These are phyloP conservation scores for Drosophila melanocephala DNA, from an alignment of 2,888 invertebrate genomes.

Conservation along the genomic window DNA sequence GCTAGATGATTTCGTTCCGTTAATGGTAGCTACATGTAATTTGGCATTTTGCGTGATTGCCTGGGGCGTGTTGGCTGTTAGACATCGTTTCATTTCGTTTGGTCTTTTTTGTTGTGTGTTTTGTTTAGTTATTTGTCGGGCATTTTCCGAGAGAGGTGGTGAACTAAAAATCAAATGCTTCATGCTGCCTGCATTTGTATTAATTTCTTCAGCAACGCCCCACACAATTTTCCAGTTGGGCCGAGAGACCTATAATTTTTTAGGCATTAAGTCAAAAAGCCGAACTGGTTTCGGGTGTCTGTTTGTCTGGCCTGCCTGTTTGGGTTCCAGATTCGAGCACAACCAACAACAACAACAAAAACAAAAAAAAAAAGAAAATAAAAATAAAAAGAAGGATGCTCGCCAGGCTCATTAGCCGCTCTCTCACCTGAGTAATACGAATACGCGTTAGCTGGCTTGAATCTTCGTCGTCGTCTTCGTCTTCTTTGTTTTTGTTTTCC, in stretches of 20 bases:
- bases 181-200: constrained; percentile 61
- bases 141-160: constrained; percentile 52
- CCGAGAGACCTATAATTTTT: constrained; percentile 73
- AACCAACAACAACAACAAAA: background rate
- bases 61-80: constrained; percentile 76
- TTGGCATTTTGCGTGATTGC: constrained; percentile 83
- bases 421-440: constrained; percentile 66
- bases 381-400: constrained; percentile 51
- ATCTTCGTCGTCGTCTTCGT: constrained; percentile 30
- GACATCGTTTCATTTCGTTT: constrained; percentile 47
- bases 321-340: constrained; percentile 14
- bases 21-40: constrained; percentile 73
- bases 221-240: constrained; percentile 70
- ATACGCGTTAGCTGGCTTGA: constrained; percentile 52
- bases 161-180: constrained; percentile 64
- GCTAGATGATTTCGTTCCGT: constrained; percentile 75
- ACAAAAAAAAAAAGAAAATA: constrained; percentile 57
- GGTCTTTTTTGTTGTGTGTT: constrained; percentile 19
- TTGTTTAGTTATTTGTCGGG: constrained; percentile 39
- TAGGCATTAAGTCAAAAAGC: constrained; percentile 71
- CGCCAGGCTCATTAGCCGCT: constrained; percentile 63
- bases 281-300: constrained; percentile 70
- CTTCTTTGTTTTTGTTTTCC: constrained; percentile 22
- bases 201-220: constrained; percentile 76
- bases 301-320: constrained; percentile 41